Base-by-base conservation (phyloP, 2,888 invertebrate species). In the Tetrapedia diversipes region DNA sequence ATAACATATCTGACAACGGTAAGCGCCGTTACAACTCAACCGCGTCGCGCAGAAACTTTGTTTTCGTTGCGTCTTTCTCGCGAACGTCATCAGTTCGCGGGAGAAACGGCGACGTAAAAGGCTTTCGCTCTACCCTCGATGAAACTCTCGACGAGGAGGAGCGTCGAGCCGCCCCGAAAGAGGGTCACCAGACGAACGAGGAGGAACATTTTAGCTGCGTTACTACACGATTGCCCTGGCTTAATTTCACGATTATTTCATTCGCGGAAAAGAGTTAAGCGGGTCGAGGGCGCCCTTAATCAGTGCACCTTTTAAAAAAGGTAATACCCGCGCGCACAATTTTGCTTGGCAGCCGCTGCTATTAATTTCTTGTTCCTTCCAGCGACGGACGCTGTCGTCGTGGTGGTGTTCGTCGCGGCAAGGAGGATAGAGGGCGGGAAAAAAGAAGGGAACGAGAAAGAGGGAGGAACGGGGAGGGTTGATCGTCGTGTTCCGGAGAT, bases 191-290 rank as follows among this genome's bases (percentile, higher is more conserved):
- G 16, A 11, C 7, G 8, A 22, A 3, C 4, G 22, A 34, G 32
- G 39, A 39, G 32, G 37, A 57, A 68, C 65, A 45, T n/a, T 63
- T 75, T 51, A 49, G 57, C 43, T 16, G 43, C 57, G 77, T 64
- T n/a, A n/a, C n/a, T 69, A 66, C 60, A 60, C 76, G 76, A 69
- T 76, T 57, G 77, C 76, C 76, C 77, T 76, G n/a, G 47, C 71
- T 65, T 70, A 70, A 77, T 77, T 77, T 78, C 65, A 61, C 77
- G 77, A 78, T 78, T 78, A 77, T 77, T 77, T 78, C 70, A 77
- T 56, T 75, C 63, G 22, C 37, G n/a, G n/a, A 43, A 64, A 61
- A 60, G 61, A 57, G 64, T 61, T 71, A 77, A 77, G 65, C 71
- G 70, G 77, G 77, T 78, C 77, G 77, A 71, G 70, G 70, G 41